phyloP scores from a whole-genome alignment of 2,797 vertebrate species.

The Platyrinchus mystaceus region DNA sequence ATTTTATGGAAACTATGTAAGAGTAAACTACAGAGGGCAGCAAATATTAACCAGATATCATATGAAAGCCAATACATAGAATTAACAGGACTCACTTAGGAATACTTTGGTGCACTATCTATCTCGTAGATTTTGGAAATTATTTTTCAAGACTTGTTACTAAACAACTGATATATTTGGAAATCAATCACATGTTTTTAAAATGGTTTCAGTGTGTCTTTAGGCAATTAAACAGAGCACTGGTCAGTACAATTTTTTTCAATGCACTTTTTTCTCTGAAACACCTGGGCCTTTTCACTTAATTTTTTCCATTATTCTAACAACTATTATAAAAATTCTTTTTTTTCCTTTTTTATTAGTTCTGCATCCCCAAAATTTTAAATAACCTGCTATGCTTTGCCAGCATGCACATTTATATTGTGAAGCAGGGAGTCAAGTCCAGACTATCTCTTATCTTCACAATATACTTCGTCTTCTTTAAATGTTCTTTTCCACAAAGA shows the following conservation, averaged over 20 bases:
- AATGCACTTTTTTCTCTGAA: neutral
- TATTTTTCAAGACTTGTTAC: neutral
- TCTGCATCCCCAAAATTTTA: neutral
- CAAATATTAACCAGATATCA: slow-evolving; percentile 74
- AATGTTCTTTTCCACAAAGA: neutral
- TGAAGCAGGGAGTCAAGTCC: neutral
- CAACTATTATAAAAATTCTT: neutral
- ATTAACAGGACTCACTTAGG: neutral
- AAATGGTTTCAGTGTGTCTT: neutral
- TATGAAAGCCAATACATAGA: neutral
- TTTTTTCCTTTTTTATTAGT: neutral
- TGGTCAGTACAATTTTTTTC: neutral
- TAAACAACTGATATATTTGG: neutral
- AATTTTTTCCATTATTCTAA: neutral
- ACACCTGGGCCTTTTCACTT: neutral
- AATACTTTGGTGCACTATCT: neutral
- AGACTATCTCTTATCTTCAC: neutral
- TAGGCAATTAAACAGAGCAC: neutral
- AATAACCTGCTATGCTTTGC: neutral
- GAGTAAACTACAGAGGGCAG: slow-evolving; percentile 83
- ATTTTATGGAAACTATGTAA: neutral
- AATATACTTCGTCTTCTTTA: neutral
- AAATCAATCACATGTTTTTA: neutral
- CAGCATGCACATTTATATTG: neutral
- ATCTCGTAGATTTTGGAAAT: neutral